Percentiles rank a stretch among this genome's conserved stretches.
These are phyloP conservation scores for Tetraodon nigroviridis DNA, from an alignment of 2,113 vertebrate species.

Conservation along the genomic window DNA sequence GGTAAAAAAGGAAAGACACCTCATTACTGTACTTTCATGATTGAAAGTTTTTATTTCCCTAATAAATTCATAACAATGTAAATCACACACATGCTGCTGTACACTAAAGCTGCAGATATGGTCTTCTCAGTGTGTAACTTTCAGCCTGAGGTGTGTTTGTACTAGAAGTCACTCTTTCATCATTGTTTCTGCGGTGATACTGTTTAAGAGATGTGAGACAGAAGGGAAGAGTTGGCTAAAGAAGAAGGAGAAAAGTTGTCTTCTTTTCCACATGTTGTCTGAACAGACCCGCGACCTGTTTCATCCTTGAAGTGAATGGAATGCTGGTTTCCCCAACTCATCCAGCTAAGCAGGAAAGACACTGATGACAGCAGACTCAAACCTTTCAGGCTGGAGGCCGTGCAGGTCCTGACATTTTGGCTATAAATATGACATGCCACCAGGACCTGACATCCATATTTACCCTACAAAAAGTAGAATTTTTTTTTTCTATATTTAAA, in stretches of 20 bases:
- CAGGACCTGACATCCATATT: constrained; percentile 24
- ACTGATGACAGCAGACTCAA: constrained; percentile 53
- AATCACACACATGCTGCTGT: background rate
- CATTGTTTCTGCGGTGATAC: background rate
- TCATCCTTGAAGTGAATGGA: constrained; percentile 28
- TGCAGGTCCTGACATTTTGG: constrained; percentile 48
- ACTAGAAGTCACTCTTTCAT: constrained; percentile 1
- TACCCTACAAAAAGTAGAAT: background rate
- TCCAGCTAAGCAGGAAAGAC: constrained; percentile 45
- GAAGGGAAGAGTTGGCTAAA: constrained; percentile 6
- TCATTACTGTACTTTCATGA: too few species aligned
- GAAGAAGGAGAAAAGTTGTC: constrained; percentile 22
- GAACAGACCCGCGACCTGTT: constrained; percentile 33
- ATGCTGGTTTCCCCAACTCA: constrained; percentile 38
- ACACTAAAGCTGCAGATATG: background rate
- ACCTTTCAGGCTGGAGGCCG: constrained; percentile 55
- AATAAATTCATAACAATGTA: background rate
- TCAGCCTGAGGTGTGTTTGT: background rate
- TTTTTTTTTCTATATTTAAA: too few species aligned
- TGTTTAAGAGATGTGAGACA: constrained; percentile 5
- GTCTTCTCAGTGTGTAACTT: background rate
- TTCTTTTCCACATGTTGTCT: constrained; percentile 32
- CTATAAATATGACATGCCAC: constrained; percentile 45
- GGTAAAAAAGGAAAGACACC: too few species aligned
- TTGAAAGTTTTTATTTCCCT: too few species aligned